These are phyloP conservation scores for Lypha dubia DNA, from an alignment of 2,888 invertebrate species.

Conservation along the genomic window DNA sequence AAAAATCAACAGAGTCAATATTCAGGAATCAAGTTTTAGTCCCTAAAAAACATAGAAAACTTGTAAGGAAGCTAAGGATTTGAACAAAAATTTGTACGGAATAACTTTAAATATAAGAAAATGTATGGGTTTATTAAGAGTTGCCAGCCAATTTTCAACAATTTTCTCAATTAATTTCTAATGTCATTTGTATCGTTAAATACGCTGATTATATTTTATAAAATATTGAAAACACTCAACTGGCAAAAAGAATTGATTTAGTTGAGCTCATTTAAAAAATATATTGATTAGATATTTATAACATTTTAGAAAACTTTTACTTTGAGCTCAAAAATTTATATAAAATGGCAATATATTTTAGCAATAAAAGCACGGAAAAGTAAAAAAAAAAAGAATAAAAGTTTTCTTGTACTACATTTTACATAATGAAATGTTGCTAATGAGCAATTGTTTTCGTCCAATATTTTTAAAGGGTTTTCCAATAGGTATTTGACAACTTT, in stretches of 20 bases:
- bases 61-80: constrained; percentile 35
- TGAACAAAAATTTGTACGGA: constrained; percentile 39
- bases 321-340: neutral
- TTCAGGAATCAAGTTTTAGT: too few relatives aligned
- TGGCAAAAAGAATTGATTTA: too few relatives aligned
- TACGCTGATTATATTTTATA: too few relatives aligned
- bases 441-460: constrained; percentile 72
- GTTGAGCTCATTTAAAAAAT: too few relatives aligned
- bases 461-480: too few relatives aligned
- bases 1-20: too few relatives aligned
- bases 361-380: neutral
- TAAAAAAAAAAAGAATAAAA: constrained; percentile 8
- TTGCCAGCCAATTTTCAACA: constrained; percentile 5
- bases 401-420: constrained; percentile 22
- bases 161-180: neutral
- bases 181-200: too few relatives aligned
- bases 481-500: too few relatives aligned
- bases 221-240: too few relatives aligned
- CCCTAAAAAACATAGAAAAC: constrained; percentile 22
- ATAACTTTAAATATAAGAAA: constrained; percentile 60
- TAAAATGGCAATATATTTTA: constrained; percentile 41
- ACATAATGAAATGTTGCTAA: constrained; percentile 68
- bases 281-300: too few relatives aligned
- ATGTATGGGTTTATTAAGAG: constrained; percentile 16
- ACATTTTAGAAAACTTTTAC: neutral